A percentile compares a stretch with the other conserved stretches of the same genome.
Evolutionary conservation across 2,888 invertebrate genomes (phyloP).

Genomic region (Sycophila texana): DNA sequence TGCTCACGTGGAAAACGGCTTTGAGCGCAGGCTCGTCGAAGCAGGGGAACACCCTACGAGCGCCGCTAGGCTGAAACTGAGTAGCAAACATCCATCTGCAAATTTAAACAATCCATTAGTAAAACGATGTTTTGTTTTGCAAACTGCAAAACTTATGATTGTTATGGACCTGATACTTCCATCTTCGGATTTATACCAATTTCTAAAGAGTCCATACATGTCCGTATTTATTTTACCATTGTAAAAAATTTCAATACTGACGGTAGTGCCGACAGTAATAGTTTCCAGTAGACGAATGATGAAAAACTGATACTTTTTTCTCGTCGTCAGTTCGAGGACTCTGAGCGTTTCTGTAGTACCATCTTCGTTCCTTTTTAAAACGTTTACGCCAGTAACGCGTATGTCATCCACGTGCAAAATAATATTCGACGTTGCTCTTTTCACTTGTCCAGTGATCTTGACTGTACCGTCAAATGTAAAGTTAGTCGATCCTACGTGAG

Average conservation of each 20-base stretch:
- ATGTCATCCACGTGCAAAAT: conserved; percentile 11
- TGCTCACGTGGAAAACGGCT: conserved; percentile 15
- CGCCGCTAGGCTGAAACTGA: conserved; percentile 17
- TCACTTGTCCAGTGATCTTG: conserved; percentile 2
- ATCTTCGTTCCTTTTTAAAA: background rate
- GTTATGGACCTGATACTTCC: conserved; percentile 2
- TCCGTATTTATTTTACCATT: conserved; percentile 8
- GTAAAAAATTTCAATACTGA: conserved; percentile 26
- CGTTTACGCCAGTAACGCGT: background rate
- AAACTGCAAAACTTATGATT: background rate
- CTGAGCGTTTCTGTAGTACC: background rate
- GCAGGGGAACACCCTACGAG: conserved; percentile 24
- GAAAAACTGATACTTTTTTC: conserved; percentile 37
- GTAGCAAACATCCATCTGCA: conserved; percentile 18
- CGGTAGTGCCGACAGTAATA: background rate
- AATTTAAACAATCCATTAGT: background rate
- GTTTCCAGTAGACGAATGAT: background rate
- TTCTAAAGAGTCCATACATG: conserved; percentile 27
- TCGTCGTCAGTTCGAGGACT: background rate
- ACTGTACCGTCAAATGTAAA: conserved; percentile 36
- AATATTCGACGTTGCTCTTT: background rate
- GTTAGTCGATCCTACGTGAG: conserved; percentile 20
- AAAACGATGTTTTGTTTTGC: background rate
- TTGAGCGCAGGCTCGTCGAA: conserved; percentile 40
- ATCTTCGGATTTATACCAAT: background rate